A percentile compares a stretch with the other conserved stretches of the same genome.
phyloP scores from a whole-genome alignment of 2,888 invertebrate genomes.

The Standfussiana lucernea region DNA sequence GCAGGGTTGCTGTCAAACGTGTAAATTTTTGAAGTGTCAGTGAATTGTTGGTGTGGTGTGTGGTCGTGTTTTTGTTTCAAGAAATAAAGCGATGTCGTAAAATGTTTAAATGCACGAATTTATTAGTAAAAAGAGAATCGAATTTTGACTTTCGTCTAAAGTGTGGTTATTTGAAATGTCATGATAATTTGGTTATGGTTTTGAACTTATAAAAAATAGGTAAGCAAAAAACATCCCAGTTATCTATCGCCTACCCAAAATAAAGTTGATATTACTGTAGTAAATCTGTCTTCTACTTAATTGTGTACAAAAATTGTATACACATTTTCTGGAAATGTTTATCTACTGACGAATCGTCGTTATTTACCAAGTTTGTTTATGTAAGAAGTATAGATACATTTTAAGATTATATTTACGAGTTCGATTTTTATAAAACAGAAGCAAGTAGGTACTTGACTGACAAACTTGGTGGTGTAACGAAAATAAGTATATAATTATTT shows the following conservation, averaged over 20 bases:
- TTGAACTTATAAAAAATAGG: constrained; percentile 51
- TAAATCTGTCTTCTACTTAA: constrained; percentile 14
- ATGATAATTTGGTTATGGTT: constrained; percentile 59
- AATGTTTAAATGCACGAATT: constrained; percentile 79
- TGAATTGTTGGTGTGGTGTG: constrained; percentile 67
- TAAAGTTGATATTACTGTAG: constrained; percentile 16
- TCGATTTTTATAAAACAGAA: neutral
- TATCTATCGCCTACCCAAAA: constrained; percentile 31
- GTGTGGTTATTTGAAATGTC: constrained; percentile 75
- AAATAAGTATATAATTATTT: neutral
- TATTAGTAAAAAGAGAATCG: constrained; percentile 69
- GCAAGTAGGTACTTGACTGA: neutral
- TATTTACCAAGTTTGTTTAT: neutral
- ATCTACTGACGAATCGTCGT: neutral
- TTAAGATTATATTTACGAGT: neutral
- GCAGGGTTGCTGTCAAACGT: constrained; percentile 24
- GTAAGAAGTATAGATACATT: neutral
- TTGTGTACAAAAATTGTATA: neutral
- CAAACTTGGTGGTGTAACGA: neutral
- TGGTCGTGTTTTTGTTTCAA: constrained; percentile 82
- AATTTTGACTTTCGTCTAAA: constrained; percentile 71
- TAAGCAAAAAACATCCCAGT: constrained; percentile 42
- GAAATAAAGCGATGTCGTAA: constrained; percentile 76
- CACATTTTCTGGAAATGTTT: neutral
- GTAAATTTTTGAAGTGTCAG: constrained; percentile 69